Base-by-base conservation (phyloP, 1,140 invertebrate species). In the Meloidogyne exigua region DNA sequence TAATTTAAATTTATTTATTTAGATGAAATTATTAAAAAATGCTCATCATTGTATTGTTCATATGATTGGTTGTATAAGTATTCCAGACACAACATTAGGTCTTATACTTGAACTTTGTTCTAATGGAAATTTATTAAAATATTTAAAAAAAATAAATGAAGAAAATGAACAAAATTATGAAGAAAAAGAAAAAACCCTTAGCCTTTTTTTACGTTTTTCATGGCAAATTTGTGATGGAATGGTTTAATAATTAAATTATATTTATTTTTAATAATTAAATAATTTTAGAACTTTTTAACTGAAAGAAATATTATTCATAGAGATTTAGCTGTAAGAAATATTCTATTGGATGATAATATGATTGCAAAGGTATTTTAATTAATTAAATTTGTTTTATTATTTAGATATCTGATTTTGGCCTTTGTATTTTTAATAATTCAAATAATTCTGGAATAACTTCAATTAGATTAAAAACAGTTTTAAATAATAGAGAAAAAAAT, bases 181-280 rank as follows among this genome's bases (percentile, higher is more conserved):
- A 57, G 5, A 1, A n/a, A 57, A 57, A n/a, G n/a, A 57, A 57
- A 57, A n/a, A 57, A 57, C 21, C 21, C 18, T n/a, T 57, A 57
- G n/a, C 10, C 18, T 57, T 57, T 57, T 57, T 57, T n/a, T 57
- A n/a, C 49, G 49, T n/a, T 57, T 57, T 21, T 57, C 49, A n/a
- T 57, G 49, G 49, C 49, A 57, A 57, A 57, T 57, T n/a, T 57
- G 49, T 57, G 49, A 57, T 57, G 49, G 49, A 57, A 57, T 57
- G 49, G 49, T 57, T n/a, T 3, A 18, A 49, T 18, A 57, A 49
- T 18, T 49, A 18, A 49, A 49, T 18, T 49, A 49, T 12, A 44
- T 44, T 12, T 15, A 13, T 18, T n/a, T 57, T 9, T n/a, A 57
- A 57, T 57, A 57, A 5, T n/a, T 57, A 9, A n/a, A 57, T n/a